Evolutionary conservation across 2,797 vertebrate genomes (phyloP).

Genomic region (Cuculus canorus): DNA sequence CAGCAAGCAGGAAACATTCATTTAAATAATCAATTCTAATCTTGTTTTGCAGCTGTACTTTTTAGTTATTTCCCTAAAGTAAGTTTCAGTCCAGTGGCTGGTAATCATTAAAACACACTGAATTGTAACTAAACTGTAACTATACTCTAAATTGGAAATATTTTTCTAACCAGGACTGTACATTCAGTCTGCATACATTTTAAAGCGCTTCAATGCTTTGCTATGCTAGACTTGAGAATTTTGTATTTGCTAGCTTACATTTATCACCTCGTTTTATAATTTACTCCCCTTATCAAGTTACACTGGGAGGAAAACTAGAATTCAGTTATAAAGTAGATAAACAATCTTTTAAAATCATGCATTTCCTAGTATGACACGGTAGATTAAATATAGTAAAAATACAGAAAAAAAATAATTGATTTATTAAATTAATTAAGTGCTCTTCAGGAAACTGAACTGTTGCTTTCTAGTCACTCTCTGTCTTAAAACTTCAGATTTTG

Average conservation of each 20-base stretch:
- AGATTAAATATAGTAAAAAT: not conserved
- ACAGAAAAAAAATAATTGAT: not conserved
- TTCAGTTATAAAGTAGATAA: not conserved
- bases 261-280: not conserved
- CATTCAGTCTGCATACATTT: not conserved
- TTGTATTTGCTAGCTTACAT: not conserved
- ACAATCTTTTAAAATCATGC: not conserved
- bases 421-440: not conserved
- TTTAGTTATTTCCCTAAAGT: constrained; percentile 37
- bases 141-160: not conserved
- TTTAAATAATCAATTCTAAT: constrained; percentile 68
- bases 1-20: constrained; percentile 57
- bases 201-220: not conserved
- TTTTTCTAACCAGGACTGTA: not conserved
- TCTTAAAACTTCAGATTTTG: not conserved
- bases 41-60: constrained; percentile 50
- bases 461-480: not conserved
- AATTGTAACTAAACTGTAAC: constrained; percentile 36
- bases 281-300: not conserved
- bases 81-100: constrained; percentile 34
- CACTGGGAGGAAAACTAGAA: not conserved
- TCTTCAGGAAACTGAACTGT: not conserved
- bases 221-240: not conserved
- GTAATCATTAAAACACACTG: constrained; percentile 43
- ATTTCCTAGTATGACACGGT: not conserved